Evolutionary conservation across 2,888 invertebrate genomes (phyloP), one percentile per base, ranked within the genome.

Genomic region (Punctoribates punctum): DNA sequence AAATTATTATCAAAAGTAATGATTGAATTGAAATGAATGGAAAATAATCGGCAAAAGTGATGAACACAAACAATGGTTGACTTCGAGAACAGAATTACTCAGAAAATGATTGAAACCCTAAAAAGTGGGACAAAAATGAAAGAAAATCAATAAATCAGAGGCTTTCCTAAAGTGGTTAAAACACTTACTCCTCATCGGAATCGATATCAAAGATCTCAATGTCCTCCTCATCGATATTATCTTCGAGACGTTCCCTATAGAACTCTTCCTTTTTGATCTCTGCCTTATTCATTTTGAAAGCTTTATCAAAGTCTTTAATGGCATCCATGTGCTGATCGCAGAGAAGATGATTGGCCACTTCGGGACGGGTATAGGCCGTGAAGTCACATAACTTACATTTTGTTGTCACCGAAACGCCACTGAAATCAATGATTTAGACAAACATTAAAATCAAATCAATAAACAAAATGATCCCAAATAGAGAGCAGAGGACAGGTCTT

Each of bases 141-240:
- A 5, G 34, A 34, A 34, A 34, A 34, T 34, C 3, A 34, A 34
- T 34, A 34, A 34, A 34, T 34, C 34, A 34, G 8, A 34, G 8
- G 34, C 34, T 48, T 46, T 46, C 46, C 15, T 23, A 57, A 4
- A 57, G 17, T 57, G n/a, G n/a, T n/a, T n/a, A n/a, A n/a, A 34
- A 34, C 13, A 29, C 62, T 34, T 23, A 42, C 23, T 70, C 70
- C 6, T 70, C 70, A n/a, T 70, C 70, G n/a, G 70, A 70, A 17
- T 62, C 62, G 17, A 29, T 5, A 42, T 70, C 70, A 42, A 70
- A 70, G 2, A 42, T 42, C 15, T 70, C 42, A 20, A 65, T n/a
- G 15, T 34, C 29, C 20, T 65, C 34, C 4, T 34, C 29, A 5
- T 65, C 65, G 13, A 20, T 23, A n/a, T 51, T n/a, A 2, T 65